Conservation (phyloP, 2,888 invertebrate species). For the Cantharis rustica region DNA sequence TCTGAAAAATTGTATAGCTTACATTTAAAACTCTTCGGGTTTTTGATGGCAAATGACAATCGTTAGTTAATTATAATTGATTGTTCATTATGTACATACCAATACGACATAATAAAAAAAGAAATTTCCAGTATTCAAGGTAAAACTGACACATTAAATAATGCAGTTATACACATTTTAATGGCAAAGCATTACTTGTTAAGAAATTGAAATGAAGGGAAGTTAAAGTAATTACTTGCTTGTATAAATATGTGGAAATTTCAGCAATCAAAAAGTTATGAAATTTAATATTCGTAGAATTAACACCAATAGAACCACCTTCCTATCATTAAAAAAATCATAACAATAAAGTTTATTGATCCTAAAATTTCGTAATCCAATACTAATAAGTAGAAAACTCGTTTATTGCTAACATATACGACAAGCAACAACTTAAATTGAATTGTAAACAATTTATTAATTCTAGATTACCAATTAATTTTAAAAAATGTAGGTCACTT, state of each 20-base stretch:
- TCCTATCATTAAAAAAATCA: background rate
- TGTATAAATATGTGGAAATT: background rate
- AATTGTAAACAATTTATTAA: background rate
- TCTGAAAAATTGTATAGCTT: too few relatives aligned
- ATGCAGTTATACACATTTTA: background rate
- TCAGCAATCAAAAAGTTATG: background rate
- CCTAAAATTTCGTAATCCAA: background rate
- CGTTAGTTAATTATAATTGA: too few relatives aligned
- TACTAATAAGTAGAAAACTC: background rate
- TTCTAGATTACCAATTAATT: background rate
- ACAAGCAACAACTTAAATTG: background rate
- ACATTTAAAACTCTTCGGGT: too few relatives aligned
- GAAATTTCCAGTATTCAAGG: background rate
- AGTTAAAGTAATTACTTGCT: background rate
- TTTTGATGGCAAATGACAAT: too few relatives aligned
- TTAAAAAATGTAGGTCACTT: background rate
- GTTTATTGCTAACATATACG: background rate
- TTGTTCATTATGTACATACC: background rate
- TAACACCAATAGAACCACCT: background rate
- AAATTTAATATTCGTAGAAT: background rate
- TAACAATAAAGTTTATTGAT: slow-evolving; percentile 4
- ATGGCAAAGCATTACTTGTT: background rate
- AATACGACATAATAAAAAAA: background rate
- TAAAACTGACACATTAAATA: background rate
- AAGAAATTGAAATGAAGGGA: background rate